Evolutionary conservation across 2,113 vertebrate genomes (phyloP).

Genomic region (Tetrao urogallus): DNA sequence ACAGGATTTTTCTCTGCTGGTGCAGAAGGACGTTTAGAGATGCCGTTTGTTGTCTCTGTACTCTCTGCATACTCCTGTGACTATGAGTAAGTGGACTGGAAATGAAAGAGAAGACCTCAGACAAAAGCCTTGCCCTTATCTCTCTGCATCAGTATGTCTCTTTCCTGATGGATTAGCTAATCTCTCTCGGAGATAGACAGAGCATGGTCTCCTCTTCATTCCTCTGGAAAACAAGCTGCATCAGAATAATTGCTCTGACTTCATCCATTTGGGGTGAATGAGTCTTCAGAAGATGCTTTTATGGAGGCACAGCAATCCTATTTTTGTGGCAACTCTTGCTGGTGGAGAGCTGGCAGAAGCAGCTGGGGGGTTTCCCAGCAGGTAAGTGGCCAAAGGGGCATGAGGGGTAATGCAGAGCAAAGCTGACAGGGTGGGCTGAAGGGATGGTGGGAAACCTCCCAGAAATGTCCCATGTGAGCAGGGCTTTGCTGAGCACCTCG

Average conservation of each 20-base stretch:
- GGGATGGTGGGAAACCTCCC: conserved; percentile 11
- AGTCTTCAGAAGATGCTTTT: neutral
- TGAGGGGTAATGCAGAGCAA: rapidly evolving
- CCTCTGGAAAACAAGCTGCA: neutral
- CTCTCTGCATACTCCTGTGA: neutral
- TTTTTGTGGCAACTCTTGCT: neutral
- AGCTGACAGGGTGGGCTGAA: neutral
- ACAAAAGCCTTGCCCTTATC: neutral
- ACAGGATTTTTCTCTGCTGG: neutral
- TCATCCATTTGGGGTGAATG: neutral
- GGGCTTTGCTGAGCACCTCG: rapidly evolving
- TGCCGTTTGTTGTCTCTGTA: neutral
- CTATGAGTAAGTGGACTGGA: neutral
- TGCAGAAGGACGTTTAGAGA: neutral
- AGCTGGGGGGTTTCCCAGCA: rapidly evolving
- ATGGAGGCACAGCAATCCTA: neutral
- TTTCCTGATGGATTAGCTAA: neutral
- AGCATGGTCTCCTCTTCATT: neutral
- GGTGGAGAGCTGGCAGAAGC: rapidly evolving
- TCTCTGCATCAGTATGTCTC: neutral
- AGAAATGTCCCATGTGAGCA: neutral
- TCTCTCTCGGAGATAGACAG: neutral
- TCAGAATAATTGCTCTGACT: neutral
- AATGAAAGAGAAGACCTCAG: neutral
- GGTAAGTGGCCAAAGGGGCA: rapidly evolving